Conservation (phyloP, 2,888 invertebrate genomes). For the Rotaria sp. region DNA sequence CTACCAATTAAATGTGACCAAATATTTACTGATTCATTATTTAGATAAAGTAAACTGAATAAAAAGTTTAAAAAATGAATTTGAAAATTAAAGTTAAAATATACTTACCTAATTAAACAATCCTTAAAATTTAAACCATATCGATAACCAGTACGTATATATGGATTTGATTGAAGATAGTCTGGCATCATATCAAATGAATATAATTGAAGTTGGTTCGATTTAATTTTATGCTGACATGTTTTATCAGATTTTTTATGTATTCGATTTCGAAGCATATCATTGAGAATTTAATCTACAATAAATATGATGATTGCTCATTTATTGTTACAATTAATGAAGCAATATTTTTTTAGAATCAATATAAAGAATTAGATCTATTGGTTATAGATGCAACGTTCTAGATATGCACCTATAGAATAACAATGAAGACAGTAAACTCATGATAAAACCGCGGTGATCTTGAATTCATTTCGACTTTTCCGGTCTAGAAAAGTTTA, state of each 20-base stretch:
- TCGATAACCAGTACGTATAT: constrained; percentile 75
- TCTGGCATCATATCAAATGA: constrained; percentile 65
- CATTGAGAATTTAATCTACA: not conserved
- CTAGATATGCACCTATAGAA: too few species aligned
- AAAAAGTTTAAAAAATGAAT: not conserved
- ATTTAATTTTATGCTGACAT: not conserved
- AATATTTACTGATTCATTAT: constrained; percentile 91
- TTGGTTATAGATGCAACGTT: too few species aligned
- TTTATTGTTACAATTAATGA: too few species aligned
- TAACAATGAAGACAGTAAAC: too few species aligned
- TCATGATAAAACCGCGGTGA: too few species aligned
- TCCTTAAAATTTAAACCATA: constrained; percentile 58
- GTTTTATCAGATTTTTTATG: not conserved
- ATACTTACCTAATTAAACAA: constrained; percentile 65
- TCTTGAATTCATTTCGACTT: too few species aligned
- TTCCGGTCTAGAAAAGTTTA: too few species aligned
- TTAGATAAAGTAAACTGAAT: constrained; percentile 84
- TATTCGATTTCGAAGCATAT: not conserved
- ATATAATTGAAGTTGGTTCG: not conserved
- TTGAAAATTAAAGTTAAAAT: not conserved
- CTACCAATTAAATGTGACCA: constrained; percentile 78
- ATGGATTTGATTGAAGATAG: constrained; percentile 78
- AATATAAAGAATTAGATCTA: too few species aligned
- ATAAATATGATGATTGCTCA: not conserved
- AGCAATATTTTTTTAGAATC: too few species aligned